These are phyloP conservation scores for Ganaspis sp. DNA, from an alignment of 1,140 invertebrate species.

Conservation along the genomic window DNA sequence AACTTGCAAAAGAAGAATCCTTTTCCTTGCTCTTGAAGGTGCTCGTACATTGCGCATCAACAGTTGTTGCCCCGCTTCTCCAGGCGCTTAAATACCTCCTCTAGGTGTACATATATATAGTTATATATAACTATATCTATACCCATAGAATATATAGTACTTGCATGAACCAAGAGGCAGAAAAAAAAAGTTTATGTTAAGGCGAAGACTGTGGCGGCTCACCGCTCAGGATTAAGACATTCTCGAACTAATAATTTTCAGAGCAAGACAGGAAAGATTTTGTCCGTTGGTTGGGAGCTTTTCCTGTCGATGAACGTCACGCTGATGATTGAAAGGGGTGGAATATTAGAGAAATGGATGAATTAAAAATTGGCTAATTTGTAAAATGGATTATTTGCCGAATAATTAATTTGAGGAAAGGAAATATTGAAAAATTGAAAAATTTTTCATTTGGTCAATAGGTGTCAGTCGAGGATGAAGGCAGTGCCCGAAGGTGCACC, in stretches of 20 bases:
- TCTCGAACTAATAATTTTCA: slow-evolving; percentile 73
- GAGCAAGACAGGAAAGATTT: slow-evolving; percentile 62
- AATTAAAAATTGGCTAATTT: background rate
- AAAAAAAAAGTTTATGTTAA: slow-evolving; percentile 58
- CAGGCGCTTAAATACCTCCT: background rate
- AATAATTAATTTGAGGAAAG: slow-evolving; percentile 15
- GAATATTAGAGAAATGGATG: background rate
- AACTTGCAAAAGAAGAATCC: background rate
- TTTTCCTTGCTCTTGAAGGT: background rate
- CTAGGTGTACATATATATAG: too few species aligned
- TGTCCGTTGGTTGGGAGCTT: slow-evolving; percentile 57
- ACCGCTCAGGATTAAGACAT: slow-evolving; percentile 70
- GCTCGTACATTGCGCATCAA: background rate
- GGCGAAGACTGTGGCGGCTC: slow-evolving; percentile 50
- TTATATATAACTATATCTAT: background rate
- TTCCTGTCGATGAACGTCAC: slow-evolving; percentile 32
- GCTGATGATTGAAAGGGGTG: slow-evolving; percentile 19
- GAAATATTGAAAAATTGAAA: background rate
- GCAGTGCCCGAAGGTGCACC: slow-evolving; percentile 65
- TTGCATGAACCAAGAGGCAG: slow-evolving; percentile 9
- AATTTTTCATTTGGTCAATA: slow-evolving; percentile 68
- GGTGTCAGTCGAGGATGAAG: slow-evolving; percentile 61
- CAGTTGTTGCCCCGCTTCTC: background rate
- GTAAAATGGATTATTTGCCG: background rate
- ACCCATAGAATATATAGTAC: slow-evolving; percentile 2